Evolutionary conservation across 1,140 invertebrate genomes (phyloP).

Genomic region (Archivesica marissinica): DNA sequence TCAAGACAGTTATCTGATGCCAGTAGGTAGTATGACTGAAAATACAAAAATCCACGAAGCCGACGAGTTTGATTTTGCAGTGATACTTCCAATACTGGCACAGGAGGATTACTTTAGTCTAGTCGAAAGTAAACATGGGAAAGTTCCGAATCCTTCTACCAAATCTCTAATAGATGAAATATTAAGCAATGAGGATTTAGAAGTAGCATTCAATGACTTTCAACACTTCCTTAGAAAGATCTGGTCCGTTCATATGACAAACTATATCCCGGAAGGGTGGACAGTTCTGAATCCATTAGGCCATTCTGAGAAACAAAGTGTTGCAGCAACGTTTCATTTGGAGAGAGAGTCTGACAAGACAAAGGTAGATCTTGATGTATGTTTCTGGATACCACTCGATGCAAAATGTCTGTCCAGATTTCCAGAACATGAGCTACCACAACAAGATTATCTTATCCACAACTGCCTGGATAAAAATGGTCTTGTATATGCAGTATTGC

Average conservation of each 20-base stretch:
- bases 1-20: background rate
- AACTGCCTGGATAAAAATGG: conserved; percentile 14
- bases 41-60: background rate
- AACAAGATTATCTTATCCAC: background rate
- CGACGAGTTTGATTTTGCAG: conserved; percentile 24
- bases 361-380: background rate
- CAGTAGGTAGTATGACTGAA: conserved; percentile 17
- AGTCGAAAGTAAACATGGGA: background rate
- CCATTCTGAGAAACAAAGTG: background rate
- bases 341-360: background rate
- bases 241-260: background rate
- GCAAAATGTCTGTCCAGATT: background rate
- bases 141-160: background rate
- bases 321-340: conserved; percentile 15
- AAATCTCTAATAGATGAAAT: background rate
- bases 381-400: conserved; percentile 10
- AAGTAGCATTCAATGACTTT: background rate
- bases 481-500: background rate
- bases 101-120: background rate
- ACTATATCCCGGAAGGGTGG: background rate
- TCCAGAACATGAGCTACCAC: background rate
- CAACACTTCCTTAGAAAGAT: background rate
- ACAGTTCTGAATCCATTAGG: background rate
- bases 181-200: background rate
- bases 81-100: background rate